These are phyloP conservation scores for Nipponacmea schrenckii DNA, from an alignment of 2,888 invertebrate genomes.

Conservation along the genomic window DNA sequence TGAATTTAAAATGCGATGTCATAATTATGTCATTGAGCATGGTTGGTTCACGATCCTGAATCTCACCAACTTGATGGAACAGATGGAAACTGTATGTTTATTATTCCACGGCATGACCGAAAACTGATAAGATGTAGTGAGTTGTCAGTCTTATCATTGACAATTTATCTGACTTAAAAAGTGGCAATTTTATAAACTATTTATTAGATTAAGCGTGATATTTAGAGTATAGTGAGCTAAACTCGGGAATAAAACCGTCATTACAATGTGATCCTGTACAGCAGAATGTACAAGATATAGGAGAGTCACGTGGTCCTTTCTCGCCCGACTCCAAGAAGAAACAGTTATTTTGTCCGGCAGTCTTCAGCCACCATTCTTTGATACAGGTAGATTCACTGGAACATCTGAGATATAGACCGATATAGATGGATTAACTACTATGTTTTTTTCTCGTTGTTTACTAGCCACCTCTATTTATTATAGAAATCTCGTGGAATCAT, in stretches of 20 bases:
- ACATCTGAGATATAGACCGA: constrained; percentile 10
- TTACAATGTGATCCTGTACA: constrained; percentile 14
- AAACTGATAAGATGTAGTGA: too few species aligned
- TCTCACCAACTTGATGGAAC: too few species aligned
- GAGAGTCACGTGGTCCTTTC: neutral
- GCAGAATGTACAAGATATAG: constrained; percentile 18
- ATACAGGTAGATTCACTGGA: constrained; percentile 6
- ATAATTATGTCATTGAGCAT: too few species aligned
- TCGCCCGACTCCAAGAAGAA: constrained; percentile 14
- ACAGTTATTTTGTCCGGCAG: constrained; percentile 20
- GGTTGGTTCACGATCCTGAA: too few species aligned
- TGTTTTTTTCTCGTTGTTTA: too few species aligned
- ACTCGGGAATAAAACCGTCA: constrained; percentile 13
- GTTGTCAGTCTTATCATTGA: too few species aligned
- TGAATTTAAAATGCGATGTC: too few species aligned
- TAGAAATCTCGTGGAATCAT: too few species aligned
- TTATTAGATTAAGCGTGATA: neutral
- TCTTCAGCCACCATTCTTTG: constrained; percentile 17
- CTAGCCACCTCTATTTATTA: too few species aligned
- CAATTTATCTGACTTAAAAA: neutral
- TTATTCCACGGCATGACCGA: too few species aligned
- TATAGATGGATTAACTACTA: too few species aligned
- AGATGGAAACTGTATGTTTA: too few species aligned
- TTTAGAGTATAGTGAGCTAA: constrained; percentile 11
- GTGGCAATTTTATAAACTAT: neutral